phyloP scores from a whole-genome alignment of 92 coral and sea anemone genomes.

The Zoanthus sociatus region DNA sequence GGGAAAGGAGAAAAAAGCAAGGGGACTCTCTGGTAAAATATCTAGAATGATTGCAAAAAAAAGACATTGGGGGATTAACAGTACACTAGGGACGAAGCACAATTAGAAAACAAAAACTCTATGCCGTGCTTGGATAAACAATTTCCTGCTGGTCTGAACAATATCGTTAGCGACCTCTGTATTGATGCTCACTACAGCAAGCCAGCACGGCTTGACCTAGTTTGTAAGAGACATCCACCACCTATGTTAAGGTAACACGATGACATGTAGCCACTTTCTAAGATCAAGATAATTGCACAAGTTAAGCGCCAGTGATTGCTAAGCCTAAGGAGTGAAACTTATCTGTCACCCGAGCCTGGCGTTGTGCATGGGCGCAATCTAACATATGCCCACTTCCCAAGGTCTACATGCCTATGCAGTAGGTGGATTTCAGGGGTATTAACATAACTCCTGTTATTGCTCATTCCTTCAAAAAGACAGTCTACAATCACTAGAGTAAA shows the following conservation, averaged over 20 bases:
- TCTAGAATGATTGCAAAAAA: constrained; percentile 32
- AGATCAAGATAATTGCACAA: constrained; percentile 30
- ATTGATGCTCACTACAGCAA: constrained; percentile 21
- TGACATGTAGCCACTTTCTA: constrained; percentile 26
- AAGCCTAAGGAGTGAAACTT: constrained; percentile 17
- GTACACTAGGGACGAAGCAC: constrained; percentile 44
- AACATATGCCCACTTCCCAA: constrained; percentile 41
- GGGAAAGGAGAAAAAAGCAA: constrained; percentile 6
- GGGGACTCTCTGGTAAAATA: constrained; percentile 26
- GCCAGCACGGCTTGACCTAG: constrained; percentile 33
- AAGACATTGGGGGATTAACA: constrained; percentile 37
- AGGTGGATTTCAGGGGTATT: no score
- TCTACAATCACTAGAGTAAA: no score
- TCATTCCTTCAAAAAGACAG: no score
- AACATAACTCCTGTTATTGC: no score
- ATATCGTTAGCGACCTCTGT: constrained; percentile 28
- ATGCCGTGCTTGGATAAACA: constrained; percentile 28
- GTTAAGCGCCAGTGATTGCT: constrained; percentile 29
- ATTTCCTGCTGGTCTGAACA: constrained; percentile 36
- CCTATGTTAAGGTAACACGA: constrained; percentile 28
- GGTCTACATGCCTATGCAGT: constrained; percentile 22
- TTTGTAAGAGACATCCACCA: constrained; percentile 34
- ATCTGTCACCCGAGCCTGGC: constrained; percentile 43
- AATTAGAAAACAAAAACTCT: constrained; percentile 47
- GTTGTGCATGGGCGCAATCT: constrained; percentile 30